Conservation (phyloP, 2,113 vertebrate genomes). For the Corvus moneduloides region DNA sequence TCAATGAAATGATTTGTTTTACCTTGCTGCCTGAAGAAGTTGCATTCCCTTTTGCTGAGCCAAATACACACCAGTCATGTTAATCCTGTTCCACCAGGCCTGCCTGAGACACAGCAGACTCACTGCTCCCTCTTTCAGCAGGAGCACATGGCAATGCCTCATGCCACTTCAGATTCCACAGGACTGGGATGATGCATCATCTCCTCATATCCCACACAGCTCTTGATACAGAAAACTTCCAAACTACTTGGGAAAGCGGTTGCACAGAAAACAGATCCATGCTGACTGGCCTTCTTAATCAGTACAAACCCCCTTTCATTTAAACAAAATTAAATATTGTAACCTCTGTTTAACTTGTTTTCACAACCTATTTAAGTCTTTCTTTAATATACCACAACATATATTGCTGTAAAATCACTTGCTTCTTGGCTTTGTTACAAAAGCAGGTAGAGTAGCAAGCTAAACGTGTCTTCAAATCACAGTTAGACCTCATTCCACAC, state of each 20-base stretch:
- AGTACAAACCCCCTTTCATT: not conserved
- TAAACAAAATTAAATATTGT: not conserved
- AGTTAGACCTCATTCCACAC: not conserved
- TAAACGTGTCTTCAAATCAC: not conserved
- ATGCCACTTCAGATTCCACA: not conserved
- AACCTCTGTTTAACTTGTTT: not conserved
- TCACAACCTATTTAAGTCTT: not conserved
- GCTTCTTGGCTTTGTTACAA: not conserved
- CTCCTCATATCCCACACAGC: not conserved
- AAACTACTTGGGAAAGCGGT: not conserved
- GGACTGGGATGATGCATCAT: not conserved
- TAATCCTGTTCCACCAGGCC: not conserved
- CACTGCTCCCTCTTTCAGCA: not conserved
- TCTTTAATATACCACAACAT: not conserved
- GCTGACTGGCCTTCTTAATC: not conserved
- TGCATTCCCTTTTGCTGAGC: not conserved
- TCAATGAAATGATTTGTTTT: not conserved
- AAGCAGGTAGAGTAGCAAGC: not conserved
- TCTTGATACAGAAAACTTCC: not conserved
- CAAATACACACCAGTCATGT: not conserved
- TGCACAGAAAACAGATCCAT: not conserved
- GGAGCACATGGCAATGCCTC: not conserved
- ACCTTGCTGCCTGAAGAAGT: not conserved
- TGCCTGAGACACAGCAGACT: not conserved
- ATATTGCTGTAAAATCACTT: not conserved